phyloP scores from a whole-genome alignment of 1,140 invertebrate species.

The Drosophila arizonae region DNA sequence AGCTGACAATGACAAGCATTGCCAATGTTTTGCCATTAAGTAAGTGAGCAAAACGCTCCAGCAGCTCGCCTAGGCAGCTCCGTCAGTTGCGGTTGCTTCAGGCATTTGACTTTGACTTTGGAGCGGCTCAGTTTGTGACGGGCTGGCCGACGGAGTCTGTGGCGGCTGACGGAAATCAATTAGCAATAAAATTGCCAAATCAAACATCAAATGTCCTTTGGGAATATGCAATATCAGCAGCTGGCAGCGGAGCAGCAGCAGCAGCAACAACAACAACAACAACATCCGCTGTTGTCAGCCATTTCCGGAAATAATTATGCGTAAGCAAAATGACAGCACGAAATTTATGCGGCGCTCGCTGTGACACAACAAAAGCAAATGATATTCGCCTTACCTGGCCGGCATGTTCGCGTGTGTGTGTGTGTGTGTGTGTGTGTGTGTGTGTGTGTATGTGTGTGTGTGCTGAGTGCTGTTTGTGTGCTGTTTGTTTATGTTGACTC shows the following conservation, averaged over 20 bases:
- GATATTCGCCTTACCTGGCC: conserved; percentile 8
- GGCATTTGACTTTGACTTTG: conserved; percentile 11
- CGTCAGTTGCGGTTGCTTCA: conserved; percentile 73
- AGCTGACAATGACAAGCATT: conserved; percentile 69
- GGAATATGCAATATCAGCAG: conserved; percentile 53
- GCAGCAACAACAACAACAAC: conserved; percentile 21
- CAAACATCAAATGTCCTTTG: conserved; percentile 62
- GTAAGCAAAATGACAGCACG: conserved; percentile 64
- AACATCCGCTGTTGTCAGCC: conserved; percentile 67
- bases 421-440: not conserved
- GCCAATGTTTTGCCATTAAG: conserved; percentile 45
- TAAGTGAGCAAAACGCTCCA: conserved; percentile 8
- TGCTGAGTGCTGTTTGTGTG: not conserved
- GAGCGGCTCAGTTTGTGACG: conserved; percentile 27
- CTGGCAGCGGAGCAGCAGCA: conserved; percentile 26
- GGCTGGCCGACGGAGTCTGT: not conserved
- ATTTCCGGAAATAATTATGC: conserved; percentile 72
- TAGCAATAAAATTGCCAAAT: conserved; percentile 72
- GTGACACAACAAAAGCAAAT: conserved; percentile 23
- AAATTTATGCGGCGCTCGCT: conserved; percentile 47
- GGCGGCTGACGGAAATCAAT: conserved; percentile 61
- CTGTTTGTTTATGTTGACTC: conserved; percentile 5
- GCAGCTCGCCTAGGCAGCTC: conserved; percentile 72
- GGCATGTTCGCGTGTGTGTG: conserved; percentile 5
- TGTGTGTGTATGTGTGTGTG: not conserved